Evolutionary conservation across 2,888 invertebrate genomes (phyloP), one percentile per base, ranked within the genome.

Genomic region (Oasisia sp.): DNA sequence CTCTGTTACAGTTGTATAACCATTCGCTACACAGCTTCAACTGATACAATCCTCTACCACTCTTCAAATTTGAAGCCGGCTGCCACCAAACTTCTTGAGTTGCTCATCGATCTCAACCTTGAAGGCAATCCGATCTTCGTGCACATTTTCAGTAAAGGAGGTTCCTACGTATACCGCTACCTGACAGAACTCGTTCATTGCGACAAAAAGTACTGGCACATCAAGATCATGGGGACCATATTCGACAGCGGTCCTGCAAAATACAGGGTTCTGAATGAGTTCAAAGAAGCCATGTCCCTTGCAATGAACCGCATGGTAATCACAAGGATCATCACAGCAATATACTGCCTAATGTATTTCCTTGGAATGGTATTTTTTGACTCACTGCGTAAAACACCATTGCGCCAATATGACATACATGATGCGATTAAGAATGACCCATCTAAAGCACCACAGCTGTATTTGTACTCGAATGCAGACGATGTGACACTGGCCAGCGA

Each of bases 131-230:
- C 98, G 9, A 97, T 98, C 92, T 97, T 98, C 93, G 97, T 98
- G 95, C 98, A 98, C 95, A 97, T 97, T 92, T 98, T 98, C 95
- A 98, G 98, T 93, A 98, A 98, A 95, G 97, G 98, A n/a, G 98
- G 98, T 32, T 97, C 97, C 7, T 97, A 97, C 95, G 97, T 98
- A 14, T 98, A 98, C 95, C 97, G 97, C 93, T 97, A 97, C 95
- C 97, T 98, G 94, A 97, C 97, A 74, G 95, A 97, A 93, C 97
- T 97, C 93, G 97, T 95, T 32, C 93, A 93, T 90, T 92, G 32
- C 7, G 91, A 92, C 11, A 12, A 32, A 32, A 89, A 92, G 11
- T 93, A 92, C 32, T 32, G 56, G n/a, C 90, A 32, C 19, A 89
- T 93, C 38, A 90, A 93, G 19, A 45, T 93, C 19, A 50, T 45